A percentile compares a stretch with the other conserved stretches of the same genome.
phyloP scores from a whole-genome alignment of 2,888 invertebrate species.

The Apodemia mormo region DNA sequence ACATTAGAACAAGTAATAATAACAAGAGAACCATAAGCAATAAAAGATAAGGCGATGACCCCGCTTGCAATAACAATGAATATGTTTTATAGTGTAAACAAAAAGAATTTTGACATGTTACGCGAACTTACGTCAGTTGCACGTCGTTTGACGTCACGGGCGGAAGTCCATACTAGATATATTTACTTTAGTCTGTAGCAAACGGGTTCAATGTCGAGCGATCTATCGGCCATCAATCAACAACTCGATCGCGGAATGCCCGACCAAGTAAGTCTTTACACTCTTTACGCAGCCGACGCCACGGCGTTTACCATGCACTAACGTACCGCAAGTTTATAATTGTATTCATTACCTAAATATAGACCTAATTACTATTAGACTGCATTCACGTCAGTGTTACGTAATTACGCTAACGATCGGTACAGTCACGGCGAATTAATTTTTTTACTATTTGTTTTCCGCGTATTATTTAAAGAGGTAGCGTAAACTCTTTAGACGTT shows the following conservation, averaged over 20 bases:
- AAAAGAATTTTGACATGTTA: slow-evolving; percentile 70
- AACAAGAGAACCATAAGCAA: slow-evolving; percentile 55
- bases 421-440: background rate
- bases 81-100: slow-evolving; percentile 78
- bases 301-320: slow-evolving; percentile 6
- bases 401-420: slow-evolving; percentile 10
- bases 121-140: slow-evolving; percentile 64
- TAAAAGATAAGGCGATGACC: slow-evolving; percentile 75
- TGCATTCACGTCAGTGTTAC: slow-evolving; percentile 33
- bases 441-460: slow-evolving; percentile 8
- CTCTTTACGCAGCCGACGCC: background rate
- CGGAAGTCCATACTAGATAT: slow-evolving; percentile 76
- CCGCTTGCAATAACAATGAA: slow-evolving; percentile 73
- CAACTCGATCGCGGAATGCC: slow-evolving; percentile 32
- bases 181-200: slow-evolving; percentile 55
- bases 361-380: slow-evolving; percentile 42
- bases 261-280: slow-evolving; percentile 22
- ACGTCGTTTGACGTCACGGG: slow-evolving; percentile 73
- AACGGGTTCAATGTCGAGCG: slow-evolving; percentile 78
- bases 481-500: background rate
- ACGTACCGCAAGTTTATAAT: background rate
- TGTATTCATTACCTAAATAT: slow-evolving; percentile 31
- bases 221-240: slow-evolving; percentile 80
- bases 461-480: background rate
- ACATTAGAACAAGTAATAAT: slow-evolving; percentile 47